phyloP scores from a whole-genome alignment of 2,888 invertebrate genomes.

The Calephelis perditalis region DNA sequence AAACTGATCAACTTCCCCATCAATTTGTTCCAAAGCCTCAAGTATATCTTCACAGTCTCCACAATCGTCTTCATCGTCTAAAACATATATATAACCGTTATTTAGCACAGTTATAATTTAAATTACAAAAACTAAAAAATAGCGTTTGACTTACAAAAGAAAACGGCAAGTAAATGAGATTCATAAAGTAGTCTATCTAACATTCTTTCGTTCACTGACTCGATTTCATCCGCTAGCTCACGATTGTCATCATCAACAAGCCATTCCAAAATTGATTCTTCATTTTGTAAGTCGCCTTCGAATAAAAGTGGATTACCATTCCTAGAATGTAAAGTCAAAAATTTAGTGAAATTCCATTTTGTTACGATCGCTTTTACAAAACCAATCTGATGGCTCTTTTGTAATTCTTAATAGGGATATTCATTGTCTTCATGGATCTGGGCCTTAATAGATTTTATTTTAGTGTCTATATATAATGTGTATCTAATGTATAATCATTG shows the following conservation, averaged over 20 bases:
- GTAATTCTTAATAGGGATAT: too few species aligned
- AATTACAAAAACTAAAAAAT: too few species aligned
- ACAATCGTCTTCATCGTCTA: slow-evolving; percentile 91
- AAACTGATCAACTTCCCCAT: slow-evolving; percentile 94
- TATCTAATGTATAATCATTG: too few species aligned
- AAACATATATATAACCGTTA: slow-evolving; percentile 8
- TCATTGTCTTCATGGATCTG: too few species aligned
- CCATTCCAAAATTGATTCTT: slow-evolving; percentile 95
- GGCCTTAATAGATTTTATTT: too few species aligned
- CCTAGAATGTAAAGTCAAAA: slow-evolving; percentile 64
- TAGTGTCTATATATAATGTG: too few species aligned
- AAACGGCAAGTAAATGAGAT: slow-evolving; percentile 92
- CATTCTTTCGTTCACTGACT: slow-evolving; percentile 94
- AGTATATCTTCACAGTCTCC: slow-evolving; percentile 94
- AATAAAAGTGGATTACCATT: slow-evolving; percentile 93
- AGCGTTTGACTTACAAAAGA: slow-evolving; percentile 84
- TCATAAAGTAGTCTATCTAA: slow-evolving; percentile 89
- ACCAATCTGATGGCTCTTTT: too few species aligned
- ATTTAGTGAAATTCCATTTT: neutral
- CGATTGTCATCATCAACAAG: slow-evolving; percentile 95
- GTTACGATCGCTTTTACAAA: neutral
- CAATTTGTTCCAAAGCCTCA: slow-evolving; percentile 94
- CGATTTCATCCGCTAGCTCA: slow-evolving; percentile 95
- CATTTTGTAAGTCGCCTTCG: slow-evolving; percentile 95
- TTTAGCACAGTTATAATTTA: neutral